Conservation (phyloP, 2,888 invertebrate genomes). For the Cerceris ruficornis region DNA sequence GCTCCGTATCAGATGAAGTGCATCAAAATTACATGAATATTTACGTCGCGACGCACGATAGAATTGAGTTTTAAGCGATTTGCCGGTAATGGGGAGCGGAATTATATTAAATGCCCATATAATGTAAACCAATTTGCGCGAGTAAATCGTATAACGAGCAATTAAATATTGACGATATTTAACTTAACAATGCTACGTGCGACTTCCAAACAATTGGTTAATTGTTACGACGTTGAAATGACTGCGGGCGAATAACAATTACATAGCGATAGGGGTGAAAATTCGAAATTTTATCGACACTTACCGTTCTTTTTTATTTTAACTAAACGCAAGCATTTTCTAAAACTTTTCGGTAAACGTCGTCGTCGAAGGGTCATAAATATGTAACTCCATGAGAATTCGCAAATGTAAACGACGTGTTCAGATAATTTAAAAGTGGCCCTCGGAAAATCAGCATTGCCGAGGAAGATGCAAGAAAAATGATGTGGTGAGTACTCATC, state of each 20-base stretch:
- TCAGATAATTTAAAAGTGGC: conserved; percentile 57
- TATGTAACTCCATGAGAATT: conserved; percentile 40
- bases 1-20: conserved; percentile 43
- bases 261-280: too few relatives aligned
- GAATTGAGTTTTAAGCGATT: conserved; percentile 47
- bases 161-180: conserved; percentile 32
- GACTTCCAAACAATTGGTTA: neutral
- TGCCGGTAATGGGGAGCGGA: conserved; percentile 16
- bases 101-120: conserved; percentile 47
- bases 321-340: too few relatives aligned
- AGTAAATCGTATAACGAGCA: conserved; percentile 36
- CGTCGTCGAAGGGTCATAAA: too few relatives aligned
- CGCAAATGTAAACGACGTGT: conserved; percentile 42
- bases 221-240: conserved; percentile 38
- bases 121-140: conserved; percentile 36
- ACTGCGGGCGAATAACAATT: neutral
- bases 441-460: conserved; percentile 12
- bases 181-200: neutral
- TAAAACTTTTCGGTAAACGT: too few relatives aligned
- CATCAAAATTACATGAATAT: conserved; percentile 57
- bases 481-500: conserved; percentile 42
- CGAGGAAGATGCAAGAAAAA: conserved; percentile 9
- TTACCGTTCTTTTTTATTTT: too few relatives aligned
- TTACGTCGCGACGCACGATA: conserved; percentile 27
- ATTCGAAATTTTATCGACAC: too few relatives aligned